Conservation (phyloP, 2,113 vertebrate species). For the Scolopax mira region DNA sequence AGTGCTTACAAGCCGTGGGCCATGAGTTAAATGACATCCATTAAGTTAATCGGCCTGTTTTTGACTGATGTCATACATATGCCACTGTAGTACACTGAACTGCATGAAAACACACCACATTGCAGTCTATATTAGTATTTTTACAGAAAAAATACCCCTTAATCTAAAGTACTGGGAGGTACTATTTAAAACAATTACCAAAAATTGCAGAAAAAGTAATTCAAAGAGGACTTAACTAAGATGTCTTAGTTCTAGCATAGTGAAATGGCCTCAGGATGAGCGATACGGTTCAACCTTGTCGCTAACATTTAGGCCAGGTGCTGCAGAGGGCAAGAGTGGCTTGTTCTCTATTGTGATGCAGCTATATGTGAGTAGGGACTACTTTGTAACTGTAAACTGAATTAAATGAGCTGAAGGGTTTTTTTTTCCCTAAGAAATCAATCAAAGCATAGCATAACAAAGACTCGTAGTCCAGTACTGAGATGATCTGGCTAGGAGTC, state of each 20-base stretch:
- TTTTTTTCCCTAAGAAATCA: background rate
- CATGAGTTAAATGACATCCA: background rate
- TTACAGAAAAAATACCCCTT: background rate
- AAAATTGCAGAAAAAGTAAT: background rate
- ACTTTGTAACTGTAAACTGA: background rate
- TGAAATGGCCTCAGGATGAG: background rate
- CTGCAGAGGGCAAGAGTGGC: background rate
- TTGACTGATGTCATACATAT: background rate
- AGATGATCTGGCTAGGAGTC: background rate
- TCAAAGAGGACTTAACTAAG: background rate
- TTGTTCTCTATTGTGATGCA: background rate
- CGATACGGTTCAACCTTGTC: background rate
- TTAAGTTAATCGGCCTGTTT: background rate
- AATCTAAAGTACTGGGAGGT: background rate
- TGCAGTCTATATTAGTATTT: background rate
- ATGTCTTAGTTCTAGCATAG: background rate
- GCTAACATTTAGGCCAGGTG: background rate
- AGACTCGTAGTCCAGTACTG: background rate
- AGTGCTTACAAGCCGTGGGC: background rate
- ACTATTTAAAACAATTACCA: background rate
- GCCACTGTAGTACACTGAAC: background rate
- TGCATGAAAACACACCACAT: background rate
- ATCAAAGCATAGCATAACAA: background rate
- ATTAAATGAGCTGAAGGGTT: background rate
- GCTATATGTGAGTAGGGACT: background rate